Conservation (phyloP, 2,797 vertebrate species). For the Sebastolobus altivelis region DNA sequence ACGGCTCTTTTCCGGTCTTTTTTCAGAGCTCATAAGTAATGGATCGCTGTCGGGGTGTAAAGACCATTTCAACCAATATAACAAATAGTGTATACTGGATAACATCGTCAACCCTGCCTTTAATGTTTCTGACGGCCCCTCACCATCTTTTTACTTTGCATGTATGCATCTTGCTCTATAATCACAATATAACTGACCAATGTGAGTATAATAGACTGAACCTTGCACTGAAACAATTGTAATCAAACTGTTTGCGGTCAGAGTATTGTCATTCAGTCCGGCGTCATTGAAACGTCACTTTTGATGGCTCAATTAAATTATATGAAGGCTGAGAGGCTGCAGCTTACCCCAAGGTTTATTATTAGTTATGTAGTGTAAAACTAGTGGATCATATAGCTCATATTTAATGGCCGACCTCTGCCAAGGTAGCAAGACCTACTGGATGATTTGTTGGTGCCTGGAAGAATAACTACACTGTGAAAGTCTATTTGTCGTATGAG, state of each 20-base stretch:
- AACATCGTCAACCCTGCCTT: too few relatives aligned
- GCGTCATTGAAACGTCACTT: slow-evolving; percentile 24
- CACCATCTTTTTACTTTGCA: background rate
- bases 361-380: slow-evolving; percentile 37
- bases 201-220: background rate
- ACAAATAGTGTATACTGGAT: too few relatives aligned
- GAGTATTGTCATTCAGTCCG: background rate
- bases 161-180: background rate
- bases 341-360: slow-evolving; percentile 31
- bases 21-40: too few relatives aligned
- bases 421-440: slow-evolving; percentile 33
- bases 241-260: background rate
- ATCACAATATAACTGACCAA: background rate
- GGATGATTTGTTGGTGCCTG: slow-evolving; percentile 46
- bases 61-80: too few relatives aligned
- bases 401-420: slow-evolving; percentile 46
- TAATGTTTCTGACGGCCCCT: background rate
- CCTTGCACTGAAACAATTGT: background rate
- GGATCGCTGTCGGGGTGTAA: too few relatives aligned
- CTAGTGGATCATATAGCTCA: slow-evolving; percentile 43
- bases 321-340: slow-evolving; percentile 25
- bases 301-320: slow-evolving; percentile 52
- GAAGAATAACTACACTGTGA: slow-evolving; percentile 24
- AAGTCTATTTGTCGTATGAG: slow-evolving; percentile 8
- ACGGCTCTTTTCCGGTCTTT: too few relatives aligned